Base-by-base conservation (phyloP, 2,888 invertebrate genomes). In the Epinotia brunnichana region DNA sequence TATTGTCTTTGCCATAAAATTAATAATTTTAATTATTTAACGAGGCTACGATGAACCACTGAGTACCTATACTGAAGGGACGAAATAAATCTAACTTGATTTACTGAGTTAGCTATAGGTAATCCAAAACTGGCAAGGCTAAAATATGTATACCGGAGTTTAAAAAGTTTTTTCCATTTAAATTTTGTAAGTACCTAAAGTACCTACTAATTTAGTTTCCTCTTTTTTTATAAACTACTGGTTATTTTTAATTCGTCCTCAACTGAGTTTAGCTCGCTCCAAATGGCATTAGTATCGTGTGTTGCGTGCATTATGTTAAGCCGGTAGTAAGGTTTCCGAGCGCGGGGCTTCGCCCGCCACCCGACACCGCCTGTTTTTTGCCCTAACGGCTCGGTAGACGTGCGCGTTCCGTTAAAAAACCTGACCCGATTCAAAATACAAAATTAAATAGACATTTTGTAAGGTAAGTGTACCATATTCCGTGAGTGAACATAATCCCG, bases 261-360 rank as follows among this genome's bases (percentile, higher is more conserved):
- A 29, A 48, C 44, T 21, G 70, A 71, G 71, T 74, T 63, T 69
- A 35, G 57, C 64, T 53, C 66, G 63, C 53, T 53, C 48, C 73
- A 75, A 41, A 72, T 70, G 74, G 75, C 60, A 81, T 82, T 81
- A 81, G 82, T 83, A 79, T 84, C 83, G 77, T 80, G 79, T 83
- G 82, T 81, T 80, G 82, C 80, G 75, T 80, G 83, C 77, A 69
- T 69, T 74, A 75, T 73, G 81, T 81, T 90, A 88, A 87, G 87
- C 88, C 88, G 85, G 83, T 83, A 87, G 86, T 92, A 92, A 81
- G 92, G 92, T 88, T 92, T 92, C 92, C 79, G 81, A 74, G 66
- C 73, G 78, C 76, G 77, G 68, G 90, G 88, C 87, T 87, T 87
- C 88, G 80, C 17, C 76, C 68, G 87, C 76, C 79, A 87, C 79